A percentile compares a stretch with the other conserved stretches of the same genome.
Evolutionary conservation across 1,140 invertebrate species (phyloP).

Genomic region (Euwallacea similis): DNA sequence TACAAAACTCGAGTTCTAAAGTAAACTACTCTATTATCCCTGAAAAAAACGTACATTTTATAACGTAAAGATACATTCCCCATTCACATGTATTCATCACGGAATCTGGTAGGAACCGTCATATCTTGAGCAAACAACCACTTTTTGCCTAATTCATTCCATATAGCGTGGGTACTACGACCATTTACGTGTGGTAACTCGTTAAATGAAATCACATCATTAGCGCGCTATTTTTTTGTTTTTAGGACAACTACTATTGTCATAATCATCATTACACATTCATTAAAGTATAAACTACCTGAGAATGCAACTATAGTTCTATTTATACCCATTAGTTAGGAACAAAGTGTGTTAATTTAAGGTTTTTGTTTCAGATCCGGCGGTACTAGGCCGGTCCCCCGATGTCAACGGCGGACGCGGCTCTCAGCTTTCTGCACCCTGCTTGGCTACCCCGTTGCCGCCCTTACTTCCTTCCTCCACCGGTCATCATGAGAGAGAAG

Average conservation of each 20-base stretch:
- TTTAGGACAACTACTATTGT: conserved; percentile 10
- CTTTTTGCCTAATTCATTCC: too few relatives aligned
- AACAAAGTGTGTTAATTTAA: conserved; percentile 5
- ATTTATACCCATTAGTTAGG: background rate
- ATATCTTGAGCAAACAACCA: too few relatives aligned
- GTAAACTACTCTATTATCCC: too few relatives aligned
- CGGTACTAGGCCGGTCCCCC: conserved; percentile 17
- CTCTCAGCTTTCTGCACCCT: conserved; percentile 42
- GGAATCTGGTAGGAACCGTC: too few relatives aligned
- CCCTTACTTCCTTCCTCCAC: conserved; percentile 48
- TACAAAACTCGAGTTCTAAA: too few relatives aligned
- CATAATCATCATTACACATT: conserved; percentile 22
- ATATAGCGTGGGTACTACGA: conserved; percentile 14
- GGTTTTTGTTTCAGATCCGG: conserved; percentile 13
- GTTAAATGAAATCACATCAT: conserved; percentile 25
- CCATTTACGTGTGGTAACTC: conserved; percentile 13
- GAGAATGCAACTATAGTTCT: background rate
- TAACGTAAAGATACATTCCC: too few relatives aligned
- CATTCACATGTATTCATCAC: too few relatives aligned
- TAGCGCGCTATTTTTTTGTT: conserved; percentile 10
- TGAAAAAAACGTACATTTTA: too few relatives aligned
- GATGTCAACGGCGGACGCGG: conserved; percentile 35
- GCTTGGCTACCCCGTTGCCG: conserved; percentile 53
- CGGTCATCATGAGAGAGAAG: conserved; percentile 70
- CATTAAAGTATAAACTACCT: conserved; percentile 10